Base-by-base conservation (phyloP, 1,140 invertebrate species). In the Bactericera cockerelli region DNA sequence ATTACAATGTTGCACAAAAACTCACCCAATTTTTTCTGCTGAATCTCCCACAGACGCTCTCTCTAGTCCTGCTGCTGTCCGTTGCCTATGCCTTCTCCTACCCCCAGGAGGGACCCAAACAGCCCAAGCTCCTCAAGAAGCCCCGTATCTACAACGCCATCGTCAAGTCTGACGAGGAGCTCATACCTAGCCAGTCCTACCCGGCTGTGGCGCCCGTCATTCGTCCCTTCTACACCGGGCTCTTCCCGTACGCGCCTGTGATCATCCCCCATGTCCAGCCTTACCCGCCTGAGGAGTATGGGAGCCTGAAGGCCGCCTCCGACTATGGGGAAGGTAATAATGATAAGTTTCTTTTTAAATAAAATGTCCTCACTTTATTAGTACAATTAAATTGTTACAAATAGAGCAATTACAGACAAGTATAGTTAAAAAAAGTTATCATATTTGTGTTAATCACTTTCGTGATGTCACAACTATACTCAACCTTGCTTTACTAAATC, bases 111-210 rank as follows among this genome's bases (percentile, higher is more conserved):
- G 66, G 64, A 67, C 72, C 65, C 68, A 57, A 24, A 72, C 68
- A 31, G 74, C 58, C 28, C 61, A 64, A 22, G 49, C 64, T 79
- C 19, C 67, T 75, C 0, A 73, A 74, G 62, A 72, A 77, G 13
- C 84, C 84, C 1, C 83, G 82, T 65, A 79, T 86, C 14, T 86
- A 86, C 70, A 86, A 86, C 69, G 82, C 82, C 0, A 72, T 86
- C 16, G 83, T 86, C 64, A 84, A 81, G 2, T 83, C 81, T 1
- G 81, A 84, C 63, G 81, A 84, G 64, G 83, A 83, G 67, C 68
- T 86, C 24, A 76, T 80, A 21, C 82, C 83, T 6, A 84, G 82
- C 59, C 77, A 82, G 53, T 81, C 83, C 0, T 83, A 77, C 69
- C 83, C 83, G 0, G 78, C 63, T 21, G 70, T 64, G 60, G 70